Conservation (phyloP, 2,888 invertebrate species). For the Ormia ochracea region DNA sequence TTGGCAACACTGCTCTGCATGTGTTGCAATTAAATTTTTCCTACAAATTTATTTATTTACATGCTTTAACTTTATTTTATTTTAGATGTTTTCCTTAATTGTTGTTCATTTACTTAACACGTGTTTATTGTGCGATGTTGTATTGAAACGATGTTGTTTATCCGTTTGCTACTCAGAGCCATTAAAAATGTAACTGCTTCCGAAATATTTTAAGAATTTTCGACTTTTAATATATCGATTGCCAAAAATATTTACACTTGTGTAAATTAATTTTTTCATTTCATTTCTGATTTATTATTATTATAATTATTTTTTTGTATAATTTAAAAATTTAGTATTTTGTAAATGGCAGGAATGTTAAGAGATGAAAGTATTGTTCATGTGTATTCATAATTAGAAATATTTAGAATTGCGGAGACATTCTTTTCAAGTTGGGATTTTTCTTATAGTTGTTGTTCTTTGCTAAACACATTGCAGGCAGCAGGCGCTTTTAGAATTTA, state of each 20-base stretch:
- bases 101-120: conserved; percentile 15
- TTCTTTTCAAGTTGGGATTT: too few relatives aligned
- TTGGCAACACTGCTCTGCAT: neutral
- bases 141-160: conserved; percentile 18
- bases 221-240: conserved; percentile 12
- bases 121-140: conserved; percentile 29
- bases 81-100: conserved; percentile 11
- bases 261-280: neutral
- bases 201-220: conserved; percentile 24
- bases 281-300: neutral
- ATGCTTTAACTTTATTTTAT: too few relatives aligned
- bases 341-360: too few relatives aligned
- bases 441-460: too few relatives aligned
- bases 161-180: conserved; percentile 18
- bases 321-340: too few relatives aligned
- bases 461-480: too few relatives aligned
- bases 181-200: conserved; percentile 1
- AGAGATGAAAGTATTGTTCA: too few relatives aligned
- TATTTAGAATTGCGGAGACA: too few relatives aligned
- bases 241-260: neutral
- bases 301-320: neutral
- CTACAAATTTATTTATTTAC: neutral
- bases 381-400: too few relatives aligned
- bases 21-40: neutral
- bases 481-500: too few relatives aligned